phyloP scores from a whole-genome alignment of 2,113 vertebrate genomes.

The Telmatochromis brachygnathus region DNA sequence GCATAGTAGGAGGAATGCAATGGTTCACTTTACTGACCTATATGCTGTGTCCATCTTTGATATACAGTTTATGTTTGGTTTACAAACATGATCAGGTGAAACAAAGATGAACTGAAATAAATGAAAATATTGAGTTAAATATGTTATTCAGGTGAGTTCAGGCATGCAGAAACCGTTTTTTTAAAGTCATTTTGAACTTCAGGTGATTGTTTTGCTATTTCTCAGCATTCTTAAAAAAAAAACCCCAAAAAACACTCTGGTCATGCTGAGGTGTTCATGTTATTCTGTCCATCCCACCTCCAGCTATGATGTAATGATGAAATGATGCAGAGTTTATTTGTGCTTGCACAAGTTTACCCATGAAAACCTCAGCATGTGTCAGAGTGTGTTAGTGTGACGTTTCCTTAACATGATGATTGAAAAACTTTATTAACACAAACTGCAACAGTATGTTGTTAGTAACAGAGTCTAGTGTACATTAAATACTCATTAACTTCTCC shows the following conservation, averaged over 20 bases:
- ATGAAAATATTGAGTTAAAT: not conserved
- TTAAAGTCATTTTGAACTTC: not conserved
- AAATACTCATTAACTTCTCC: not conserved
- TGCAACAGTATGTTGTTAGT: not conserved
- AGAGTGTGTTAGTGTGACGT: not conserved
- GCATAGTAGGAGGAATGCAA: not conserved
- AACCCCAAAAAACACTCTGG: rapidly evolving
- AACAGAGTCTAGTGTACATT: not conserved
- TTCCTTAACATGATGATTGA: not conserved
- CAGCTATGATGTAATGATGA: not conserved
- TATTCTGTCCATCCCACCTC: not conserved
- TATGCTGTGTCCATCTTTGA: not conserved
- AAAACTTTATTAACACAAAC: not conserved
- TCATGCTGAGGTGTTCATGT: not conserved
- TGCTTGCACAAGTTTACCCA: not conserved
- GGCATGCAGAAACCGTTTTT: not conserved
- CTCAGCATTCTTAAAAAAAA: not conserved
- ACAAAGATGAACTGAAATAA: not conserved
- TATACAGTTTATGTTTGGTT: not conserved
- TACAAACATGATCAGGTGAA: not conserved
- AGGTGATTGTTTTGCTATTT: not conserved
- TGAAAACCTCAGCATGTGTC: not conserved
- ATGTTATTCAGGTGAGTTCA: not conserved
- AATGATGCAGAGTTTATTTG: not conserved
- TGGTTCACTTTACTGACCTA: not conserved